These are phyloP conservation scores for Meiosimyza decipiens DNA, from an alignment of 2,888 invertebrate species.

Conservation along the genomic window DNA sequence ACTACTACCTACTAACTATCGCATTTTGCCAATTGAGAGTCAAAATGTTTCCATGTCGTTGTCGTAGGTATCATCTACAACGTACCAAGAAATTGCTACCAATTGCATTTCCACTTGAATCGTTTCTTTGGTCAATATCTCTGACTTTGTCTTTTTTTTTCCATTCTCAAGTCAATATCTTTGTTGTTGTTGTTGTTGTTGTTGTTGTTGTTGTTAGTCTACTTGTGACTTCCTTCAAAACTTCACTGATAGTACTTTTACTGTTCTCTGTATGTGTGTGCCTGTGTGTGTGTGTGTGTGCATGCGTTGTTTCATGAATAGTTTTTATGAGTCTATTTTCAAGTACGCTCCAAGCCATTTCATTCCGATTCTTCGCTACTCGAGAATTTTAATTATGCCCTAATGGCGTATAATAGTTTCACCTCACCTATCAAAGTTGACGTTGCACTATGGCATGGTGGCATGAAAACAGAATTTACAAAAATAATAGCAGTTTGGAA, in stretches of 20 bases:
- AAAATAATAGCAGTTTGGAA: too few relatives aligned
- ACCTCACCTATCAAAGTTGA: slow-evolving; percentile 33
- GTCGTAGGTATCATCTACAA: neutral
- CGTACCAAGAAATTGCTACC: neutral
- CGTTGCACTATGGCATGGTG: too few relatives aligned
- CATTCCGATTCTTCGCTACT: slow-evolving; percentile 44
- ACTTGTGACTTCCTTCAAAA: neutral
- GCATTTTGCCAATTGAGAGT: neutral
- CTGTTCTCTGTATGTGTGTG: too few relatives aligned
- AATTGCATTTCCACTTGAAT: slow-evolving; percentile 11
- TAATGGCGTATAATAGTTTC: slow-evolving; percentile 60
- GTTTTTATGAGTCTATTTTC: neutral
- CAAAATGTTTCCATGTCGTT: slow-evolving; percentile 9
- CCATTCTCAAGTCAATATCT: too few relatives aligned
- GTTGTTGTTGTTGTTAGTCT: neutral
- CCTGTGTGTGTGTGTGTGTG: too few relatives aligned
- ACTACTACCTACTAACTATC: too few relatives aligned
- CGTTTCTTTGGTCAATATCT: too few relatives aligned
- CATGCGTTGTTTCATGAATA: too few relatives aligned
- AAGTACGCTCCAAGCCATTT: slow-evolving; percentile 6
- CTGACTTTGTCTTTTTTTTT: too few relatives aligned
- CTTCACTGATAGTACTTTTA: too few relatives aligned
- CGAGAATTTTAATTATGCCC: slow-evolving; percentile 63
- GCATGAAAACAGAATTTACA: too few relatives aligned
- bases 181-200: neutral